Evolutionary conservation across 2,888 invertebrate species (phyloP), one percentile per base, ranked within the genome.

Genomic region (Hirtodrosophila histrioides): DNA sequence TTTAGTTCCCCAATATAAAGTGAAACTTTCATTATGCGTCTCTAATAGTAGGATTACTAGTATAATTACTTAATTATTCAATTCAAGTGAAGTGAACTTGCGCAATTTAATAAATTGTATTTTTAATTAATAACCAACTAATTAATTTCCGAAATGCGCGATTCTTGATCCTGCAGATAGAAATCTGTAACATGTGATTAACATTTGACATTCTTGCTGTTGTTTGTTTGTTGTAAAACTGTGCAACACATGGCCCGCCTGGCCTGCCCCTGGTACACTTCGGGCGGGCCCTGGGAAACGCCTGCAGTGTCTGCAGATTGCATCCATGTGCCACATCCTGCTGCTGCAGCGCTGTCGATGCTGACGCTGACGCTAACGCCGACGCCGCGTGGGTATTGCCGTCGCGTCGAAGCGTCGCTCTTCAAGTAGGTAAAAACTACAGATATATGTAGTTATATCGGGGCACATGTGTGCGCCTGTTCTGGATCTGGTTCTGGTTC

Each of bases 281-380:
- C 72, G 43, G 83, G 74, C 73, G 39, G 55, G 63, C 69, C 69
- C 75, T 86, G 79, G 77, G 82, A 87, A 78, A 68, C 85, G 84
- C 86, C 78, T 84, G 79, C 66, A 70, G 60, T 64, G 67, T 33
- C 75, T 79, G 89, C 90, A 90, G 81, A 85, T 90, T 90, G 90
- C 85, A 70, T 84, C 89, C 90, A 90, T 89, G 87, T 90, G 90
- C 89, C 88, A 86, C 86, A 89, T 88, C 86, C 80, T 77, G 80
- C 68, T 37, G 53, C 70, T 56, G 53, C 69, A 56, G 43, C 55
- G 27, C 23, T 49, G 40, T 35, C 8, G 41, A 53, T 17, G 37
- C 46, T 35, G 53, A 50, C 41, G 43, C 9, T 10, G 40, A 55
- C 37, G 37, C 46, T 35, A 49, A 50, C 41, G 43, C 9, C 8